phyloP scores from a whole-genome alignment of 2,888 invertebrate species.

The Matsumyia berberina region DNA sequence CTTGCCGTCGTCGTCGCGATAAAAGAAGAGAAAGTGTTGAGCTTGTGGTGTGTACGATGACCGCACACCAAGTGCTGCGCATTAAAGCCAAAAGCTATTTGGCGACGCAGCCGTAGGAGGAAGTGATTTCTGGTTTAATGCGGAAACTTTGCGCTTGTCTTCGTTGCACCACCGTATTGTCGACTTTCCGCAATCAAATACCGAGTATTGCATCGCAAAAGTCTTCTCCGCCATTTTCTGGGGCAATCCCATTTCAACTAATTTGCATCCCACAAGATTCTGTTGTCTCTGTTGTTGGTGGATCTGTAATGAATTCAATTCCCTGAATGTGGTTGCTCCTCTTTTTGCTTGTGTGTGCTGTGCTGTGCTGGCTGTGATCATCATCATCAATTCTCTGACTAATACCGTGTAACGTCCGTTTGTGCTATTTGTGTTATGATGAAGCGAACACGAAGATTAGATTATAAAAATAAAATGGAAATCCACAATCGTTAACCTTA shows the following conservation, averaged over 20 bases:
- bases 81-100: constrained; percentile 15
- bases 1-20: constrained; percentile 1
- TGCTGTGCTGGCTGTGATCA: constrained; percentile 32
- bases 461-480: constrained; percentile 59
- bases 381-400: constrained; percentile 22
- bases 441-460: constrained; percentile 47
- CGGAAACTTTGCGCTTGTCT: constrained; percentile 51
- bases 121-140: constrained; percentile 68
- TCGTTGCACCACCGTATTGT: constrained; percentile 3
- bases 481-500: constrained; percentile 68
- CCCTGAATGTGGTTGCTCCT: constrained; percentile 18
- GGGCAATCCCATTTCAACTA: constrained; percentile 63
- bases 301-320: constrained; percentile 39
- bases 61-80: constrained; percentile 41
- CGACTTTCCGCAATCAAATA: constrained; percentile 55
- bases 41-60: constrained; percentile 29
- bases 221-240: constrained; percentile 45
- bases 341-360: constrained; percentile 30
- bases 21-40: constrained; percentile 67
- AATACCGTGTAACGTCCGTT: constrained; percentile 38
- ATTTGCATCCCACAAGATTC: constrained; percentile 61
- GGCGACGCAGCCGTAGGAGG: constrained; percentile 36
- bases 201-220: constrained; percentile 38
- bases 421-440: constrained; percentile 36
- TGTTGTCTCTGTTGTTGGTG: constrained; percentile 35